Percentiles rank a stretch among this genome's conserved stretches.
These are phyloP conservation scores for Rugalucina vietnamica DNA, from an alignment of 2,888 invertebrate species.

Conservation along the genomic window DNA sequence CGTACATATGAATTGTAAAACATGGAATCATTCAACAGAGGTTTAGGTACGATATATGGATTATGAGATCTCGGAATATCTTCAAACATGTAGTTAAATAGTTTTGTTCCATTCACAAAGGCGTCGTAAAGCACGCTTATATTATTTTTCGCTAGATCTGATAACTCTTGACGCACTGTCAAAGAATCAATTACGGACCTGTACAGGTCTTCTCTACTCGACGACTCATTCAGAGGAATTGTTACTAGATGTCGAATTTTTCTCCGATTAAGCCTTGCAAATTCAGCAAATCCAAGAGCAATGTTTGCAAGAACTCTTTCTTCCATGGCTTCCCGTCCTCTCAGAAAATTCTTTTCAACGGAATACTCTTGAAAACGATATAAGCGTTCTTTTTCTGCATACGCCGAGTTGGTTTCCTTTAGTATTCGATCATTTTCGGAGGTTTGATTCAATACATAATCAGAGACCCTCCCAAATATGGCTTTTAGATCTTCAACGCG, in stretches of 20 bases:
- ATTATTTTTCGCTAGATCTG: slow-evolving; percentile 64
- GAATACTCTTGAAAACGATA: slow-evolving; percentile 71
- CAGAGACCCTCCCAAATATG: slow-evolving; percentile 48
- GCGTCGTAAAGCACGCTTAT: slow-evolving; percentile 68
- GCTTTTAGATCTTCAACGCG: slow-evolving; percentile 43
- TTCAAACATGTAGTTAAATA: slow-evolving; percentile 70
- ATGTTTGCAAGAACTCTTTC: slow-evolving; percentile 70
- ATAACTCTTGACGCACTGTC: slow-evolving; percentile 64
- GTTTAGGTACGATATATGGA: slow-evolving; percentile 67
- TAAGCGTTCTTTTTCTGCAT: slow-evolving; percentile 62
- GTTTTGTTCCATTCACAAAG: slow-evolving; percentile 68
- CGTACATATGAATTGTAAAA: slow-evolving; percentile 59
- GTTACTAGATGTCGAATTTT: slow-evolving; percentile 42
- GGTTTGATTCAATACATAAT: slow-evolving; percentile 53
- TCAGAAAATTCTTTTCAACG: slow-evolving; percentile 71
- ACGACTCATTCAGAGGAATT: slow-evolving; percentile 15
- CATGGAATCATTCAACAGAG: slow-evolving; percentile 67
- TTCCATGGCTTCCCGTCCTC: slow-evolving; percentile 76
- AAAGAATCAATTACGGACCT: slow-evolving; percentile 57
- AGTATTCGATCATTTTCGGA: slow-evolving; percentile 36
- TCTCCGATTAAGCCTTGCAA: slow-evolving; percentile 59
- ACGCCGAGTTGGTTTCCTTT: slow-evolving; percentile 44
- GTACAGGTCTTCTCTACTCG: slow-evolving; percentile 54
- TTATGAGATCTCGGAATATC: slow-evolving; percentile 62
- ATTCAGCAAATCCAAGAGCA: slow-evolving; percentile 70